Conservation (phyloP, 30 jellyfish, hydroid and myxozoan genomes). For the Pseudorhiza aurosa region DNA sequence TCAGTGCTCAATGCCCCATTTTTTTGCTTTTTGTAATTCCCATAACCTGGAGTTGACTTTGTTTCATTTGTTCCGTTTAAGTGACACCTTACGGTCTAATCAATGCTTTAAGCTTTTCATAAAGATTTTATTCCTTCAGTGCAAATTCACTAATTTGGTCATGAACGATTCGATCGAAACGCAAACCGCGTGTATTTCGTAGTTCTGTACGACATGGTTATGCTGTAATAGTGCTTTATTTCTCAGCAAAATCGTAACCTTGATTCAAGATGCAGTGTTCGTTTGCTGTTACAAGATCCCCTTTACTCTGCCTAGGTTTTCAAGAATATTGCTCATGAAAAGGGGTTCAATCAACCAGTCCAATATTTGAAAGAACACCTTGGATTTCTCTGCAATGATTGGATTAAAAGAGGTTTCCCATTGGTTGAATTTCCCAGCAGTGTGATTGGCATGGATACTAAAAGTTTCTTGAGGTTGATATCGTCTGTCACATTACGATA, state of each 20-base stretch:
- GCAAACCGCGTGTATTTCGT: too few species aligned
- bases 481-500: too few species aligned
- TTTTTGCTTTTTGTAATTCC: not conserved
- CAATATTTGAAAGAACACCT: constrained; percentile 42
- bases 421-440: constrained; percentile 57
- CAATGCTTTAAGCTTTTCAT: too few species aligned
- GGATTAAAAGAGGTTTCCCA: constrained; percentile 69
- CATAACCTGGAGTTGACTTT: not conserved
- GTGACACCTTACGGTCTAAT: too few species aligned
- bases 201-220: too few species aligned
- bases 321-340: constrained; percentile 38
- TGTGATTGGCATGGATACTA: constrained; percentile 42
- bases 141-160: too few species aligned
- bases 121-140: too few species aligned
- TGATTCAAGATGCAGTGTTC: too few species aligned
- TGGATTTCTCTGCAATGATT: constrained; percentile 58
- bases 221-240: too few species aligned
- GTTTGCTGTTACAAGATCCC: not conserved
- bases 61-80: not conserved
- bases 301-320: constrained; percentile 17
- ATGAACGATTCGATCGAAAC: too few species aligned
- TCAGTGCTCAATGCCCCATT: too few species aligned
- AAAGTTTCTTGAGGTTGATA: constrained; percentile 54
- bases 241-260: too few species aligned
- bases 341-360: constrained; percentile 35